Percentiles rank a stretch among this genome's conserved stretches.
Conservation (phyloP, 2,113 vertebrate species). For the Cranoglanis bouderius region DNA sequence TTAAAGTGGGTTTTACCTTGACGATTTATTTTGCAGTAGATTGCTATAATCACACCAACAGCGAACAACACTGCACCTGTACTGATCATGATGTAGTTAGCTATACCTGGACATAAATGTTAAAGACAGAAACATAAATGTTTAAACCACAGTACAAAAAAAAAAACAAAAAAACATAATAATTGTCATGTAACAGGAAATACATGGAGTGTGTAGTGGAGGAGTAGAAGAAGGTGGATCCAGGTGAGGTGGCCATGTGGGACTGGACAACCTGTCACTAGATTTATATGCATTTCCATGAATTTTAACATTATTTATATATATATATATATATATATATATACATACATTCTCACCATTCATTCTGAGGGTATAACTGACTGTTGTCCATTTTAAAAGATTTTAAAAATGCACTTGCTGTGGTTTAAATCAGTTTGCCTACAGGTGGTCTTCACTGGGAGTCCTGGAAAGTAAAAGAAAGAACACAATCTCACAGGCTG, state of each 20-base stretch:
- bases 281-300: background rate
- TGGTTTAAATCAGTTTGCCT: too few species aligned
- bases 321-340: too few species aligned
- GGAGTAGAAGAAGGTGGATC: background rate
- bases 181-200: background rate
- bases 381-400: too few species aligned
- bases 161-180: background rate
- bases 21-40: background rate
- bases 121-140: background rate
- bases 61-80: background rate
- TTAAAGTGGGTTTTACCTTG: background rate
- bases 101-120: background rate
- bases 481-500: too few species aligned
- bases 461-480: too few species aligned
- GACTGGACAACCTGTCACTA: background rate
- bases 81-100: background rate
- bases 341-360: too few species aligned
- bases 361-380: too few species aligned
- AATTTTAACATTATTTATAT: too few species aligned
- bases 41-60: constrained; percentile 2
- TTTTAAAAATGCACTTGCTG: too few species aligned
- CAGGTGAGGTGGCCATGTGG: background rate
- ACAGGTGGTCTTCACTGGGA: too few species aligned
- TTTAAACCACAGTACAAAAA: background rate
- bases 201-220: background rate